These are phyloP conservation scores for Telenomus remus DNA, from an alignment of 1,140 invertebrate species.

Conservation along the genomic window DNA sequence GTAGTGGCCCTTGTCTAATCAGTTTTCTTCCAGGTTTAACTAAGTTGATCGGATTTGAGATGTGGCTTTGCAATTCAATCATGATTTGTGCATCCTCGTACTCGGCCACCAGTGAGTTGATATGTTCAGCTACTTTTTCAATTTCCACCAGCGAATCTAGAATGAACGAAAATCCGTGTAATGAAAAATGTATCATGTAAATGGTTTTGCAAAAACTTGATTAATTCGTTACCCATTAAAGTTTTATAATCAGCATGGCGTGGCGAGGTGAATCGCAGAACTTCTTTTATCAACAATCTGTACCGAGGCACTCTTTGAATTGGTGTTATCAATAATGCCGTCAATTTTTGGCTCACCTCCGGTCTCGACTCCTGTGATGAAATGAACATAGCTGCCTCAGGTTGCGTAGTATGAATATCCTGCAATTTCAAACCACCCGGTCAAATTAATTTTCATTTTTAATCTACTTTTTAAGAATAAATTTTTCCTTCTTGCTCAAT, in stretches of 20 bases:
- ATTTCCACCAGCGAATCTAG: constrained; percentile 81
- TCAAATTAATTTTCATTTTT: background rate
- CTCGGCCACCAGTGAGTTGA: constrained; percentile 82
- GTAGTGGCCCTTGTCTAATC: constrained; percentile 82
- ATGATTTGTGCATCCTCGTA: constrained; percentile 83
- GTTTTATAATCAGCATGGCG: constrained; percentile 78
- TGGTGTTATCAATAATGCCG: constrained; percentile 83
- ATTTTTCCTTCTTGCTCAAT: too few species aligned
- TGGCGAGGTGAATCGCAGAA: constrained; percentile 79
- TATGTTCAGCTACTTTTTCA: constrained; percentile 81
- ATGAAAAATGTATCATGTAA: too few species aligned
- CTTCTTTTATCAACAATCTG: constrained; percentile 82
- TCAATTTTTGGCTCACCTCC: constrained; percentile 82
- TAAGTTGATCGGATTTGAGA: constrained; percentile 78
- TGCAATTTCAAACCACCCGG: constrained; percentile 49
- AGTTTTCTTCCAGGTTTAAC: constrained; percentile 82
- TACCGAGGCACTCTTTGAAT: constrained; percentile 87
- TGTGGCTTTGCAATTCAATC: constrained; percentile 80
- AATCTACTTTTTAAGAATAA: too few species aligned
- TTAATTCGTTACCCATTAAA: constrained; percentile 74
- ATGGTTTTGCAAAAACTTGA: too few species aligned
- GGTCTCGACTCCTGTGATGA: constrained; percentile 81
- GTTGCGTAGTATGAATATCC: constrained; percentile 78
- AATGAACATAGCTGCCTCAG: constrained; percentile 78
- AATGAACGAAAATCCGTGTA: constrained; percentile 56